Evolutionary conservation across 2,113 vertebrate genomes (phyloP).

Genomic region (Amia ocellicauda): DNA sequence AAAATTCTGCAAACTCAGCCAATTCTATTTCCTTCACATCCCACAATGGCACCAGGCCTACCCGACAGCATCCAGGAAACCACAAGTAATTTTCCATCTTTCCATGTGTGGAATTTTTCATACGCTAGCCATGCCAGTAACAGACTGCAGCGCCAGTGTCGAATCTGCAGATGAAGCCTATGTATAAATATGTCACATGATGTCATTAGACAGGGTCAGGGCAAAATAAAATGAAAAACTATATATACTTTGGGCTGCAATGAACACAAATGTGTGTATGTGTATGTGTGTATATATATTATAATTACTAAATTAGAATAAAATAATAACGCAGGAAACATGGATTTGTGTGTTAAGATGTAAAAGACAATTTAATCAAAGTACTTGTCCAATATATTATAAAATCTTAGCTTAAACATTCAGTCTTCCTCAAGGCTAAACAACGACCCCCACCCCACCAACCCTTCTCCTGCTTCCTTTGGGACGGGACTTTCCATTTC

Average conservation of each 20-base stretch:
- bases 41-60: constrained; percentile 38
- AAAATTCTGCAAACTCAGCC: neutral
- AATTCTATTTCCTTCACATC: constrained; percentile 23
- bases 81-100: constrained; percentile 65
- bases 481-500: neutral
- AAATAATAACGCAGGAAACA: too few relatives aligned
- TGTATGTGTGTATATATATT: neutral
- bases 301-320: too few relatives aligned
- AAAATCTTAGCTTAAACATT: too few relatives aligned
- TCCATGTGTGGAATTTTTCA: constrained; percentile 66
- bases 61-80: constrained; percentile 58
- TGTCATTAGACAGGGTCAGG: constrained; percentile 54
- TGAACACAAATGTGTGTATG: neutral
- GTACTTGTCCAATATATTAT: too few relatives aligned
- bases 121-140: constrained; percentile 49
- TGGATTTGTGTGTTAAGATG: too few relatives aligned
- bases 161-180: constrained; percentile 44
- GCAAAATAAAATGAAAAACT: neutral
- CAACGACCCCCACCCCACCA: neutral
- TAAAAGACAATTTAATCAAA: too few relatives aligned
- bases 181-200: constrained; percentile 59
- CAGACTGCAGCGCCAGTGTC: constrained; percentile 44
- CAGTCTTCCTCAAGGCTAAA: too few relatives aligned
- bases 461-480: neutral
- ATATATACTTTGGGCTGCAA: neutral